Evolutionary conservation across 35 echinoderm and acorn worm genomes (phyloP).

Genomic region (Stichopus chloronotus): DNA sequence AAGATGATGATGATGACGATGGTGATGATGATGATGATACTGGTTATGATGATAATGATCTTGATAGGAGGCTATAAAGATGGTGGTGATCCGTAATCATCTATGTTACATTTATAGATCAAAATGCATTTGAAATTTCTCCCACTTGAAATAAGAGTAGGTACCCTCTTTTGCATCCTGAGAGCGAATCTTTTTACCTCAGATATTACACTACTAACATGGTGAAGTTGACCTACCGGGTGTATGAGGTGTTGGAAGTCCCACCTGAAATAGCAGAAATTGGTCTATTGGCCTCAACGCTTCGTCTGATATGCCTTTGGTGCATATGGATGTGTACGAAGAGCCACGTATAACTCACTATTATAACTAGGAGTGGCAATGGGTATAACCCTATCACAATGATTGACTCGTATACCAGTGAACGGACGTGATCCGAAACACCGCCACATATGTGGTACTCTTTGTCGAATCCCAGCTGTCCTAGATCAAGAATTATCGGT

Average conservation of each 20-base stretch:
- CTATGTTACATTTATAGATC: no score
- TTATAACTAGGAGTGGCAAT: constrained; percentile 21
- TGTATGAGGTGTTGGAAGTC: no score
- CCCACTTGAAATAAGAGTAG: no score
- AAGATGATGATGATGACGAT: no score
- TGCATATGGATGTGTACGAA: constrained; percentile 25
- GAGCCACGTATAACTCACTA: constrained; percentile 37
- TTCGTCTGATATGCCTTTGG: neutral
- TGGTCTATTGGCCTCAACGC: constrained; percentile 10
- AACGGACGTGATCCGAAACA: constrained; percentile 19
- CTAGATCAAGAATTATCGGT: constrained; percentile 40
- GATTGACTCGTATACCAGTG: constrained; percentile 12
- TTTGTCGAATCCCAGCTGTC: constrained; percentile 52
- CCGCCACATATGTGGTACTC: constrained; percentile 51
- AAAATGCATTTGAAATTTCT: no score
- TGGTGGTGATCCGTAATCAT: no score
- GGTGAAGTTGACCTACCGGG: no score
- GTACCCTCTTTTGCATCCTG: no score
- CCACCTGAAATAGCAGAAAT: neutral
- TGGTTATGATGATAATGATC: no score
- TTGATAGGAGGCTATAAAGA: no score
- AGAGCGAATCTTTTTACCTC: neutral
- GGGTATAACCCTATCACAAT: constrained; percentile 33
- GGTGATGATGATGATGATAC: no score
- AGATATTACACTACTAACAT: neutral